Percentiles rank a stretch among this genome's conserved stretches.
Conservation (phyloP, 2,888 invertebrate genomes). For the Silvanus unidentatus region DNA sequence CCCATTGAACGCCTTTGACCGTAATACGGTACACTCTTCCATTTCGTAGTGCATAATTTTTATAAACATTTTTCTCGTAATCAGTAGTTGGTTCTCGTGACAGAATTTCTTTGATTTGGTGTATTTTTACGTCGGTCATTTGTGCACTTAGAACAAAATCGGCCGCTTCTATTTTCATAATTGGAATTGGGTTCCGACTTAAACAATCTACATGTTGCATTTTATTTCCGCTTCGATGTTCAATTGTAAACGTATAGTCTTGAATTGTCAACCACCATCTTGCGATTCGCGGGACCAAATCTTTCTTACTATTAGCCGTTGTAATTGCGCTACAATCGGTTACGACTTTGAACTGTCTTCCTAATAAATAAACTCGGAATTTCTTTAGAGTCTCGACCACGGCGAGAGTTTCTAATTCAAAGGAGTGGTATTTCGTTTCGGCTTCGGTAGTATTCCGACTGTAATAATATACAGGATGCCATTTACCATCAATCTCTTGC, state of each 20-base stretch:
- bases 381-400: constrained; percentile 32
- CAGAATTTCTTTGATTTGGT: constrained; percentile 9
- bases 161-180: constrained; percentile 10
- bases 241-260: constrained; percentile 17
- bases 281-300: constrained; percentile 30
- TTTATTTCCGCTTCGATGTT: constrained; percentile 12
- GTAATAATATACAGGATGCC: constrained; percentile 31
- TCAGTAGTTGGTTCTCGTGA: constrained; percentile 12
- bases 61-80: constrained; percentile 9
- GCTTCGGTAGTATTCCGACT: constrained; percentile 31
- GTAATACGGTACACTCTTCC: constrained; percentile 10
- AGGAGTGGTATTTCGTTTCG: constrained; percentile 34
- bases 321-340: constrained; percentile 35
- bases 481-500: constrained; percentile 20
- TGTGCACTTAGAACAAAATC: constrained; percentile 19
- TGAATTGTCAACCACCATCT: constrained; percentile 21
- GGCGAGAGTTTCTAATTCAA: constrained; percentile 37
- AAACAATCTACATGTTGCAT: constrained; percentile 20
- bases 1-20: constrained; percentile 20
- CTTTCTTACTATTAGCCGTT: constrained; percentile 24
- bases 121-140: constrained; percentile 13
- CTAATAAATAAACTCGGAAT: constrained; percentile 34
- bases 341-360: constrained; percentile 26
- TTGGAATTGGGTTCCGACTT: constrained; percentile 18
- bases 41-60: constrained; percentile 10